Evolutionary conservation across 2,888 invertebrate species (phyloP), one percentile per base, ranked within the genome.

Genomic region (Incurvaria masculella): DNA sequence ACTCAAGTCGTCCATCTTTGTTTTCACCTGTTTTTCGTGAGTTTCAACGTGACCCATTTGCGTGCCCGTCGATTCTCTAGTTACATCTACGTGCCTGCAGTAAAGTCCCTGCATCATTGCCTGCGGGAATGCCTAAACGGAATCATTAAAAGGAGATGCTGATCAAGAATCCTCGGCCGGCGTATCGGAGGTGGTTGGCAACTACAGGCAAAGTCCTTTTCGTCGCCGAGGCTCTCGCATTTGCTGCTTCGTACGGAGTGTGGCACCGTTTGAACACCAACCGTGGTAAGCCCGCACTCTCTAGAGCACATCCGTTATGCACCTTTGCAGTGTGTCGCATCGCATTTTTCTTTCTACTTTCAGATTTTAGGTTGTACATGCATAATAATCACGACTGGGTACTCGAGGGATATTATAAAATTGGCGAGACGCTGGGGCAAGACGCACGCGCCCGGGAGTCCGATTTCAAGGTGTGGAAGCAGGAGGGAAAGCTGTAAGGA

Each of bases 181-280:
- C 48, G 98, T 75, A 71, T 99, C 98, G 68, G 86, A 94, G 70
- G 65, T 70, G 74, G 53, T 58, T 85, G 42, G 80, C 76, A 60
- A 66, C 66, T 55, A 73, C 82, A 56, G 76, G 82, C 23, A 81
- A 81, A 64, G 62, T 73, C 45, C 56, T 87, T 21, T 71, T 89
- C 58, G 63, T 82, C 43, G 60, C 75, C 8, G 90, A 90, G 73
- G 78, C 79, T 16, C 56, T 79, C 48, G 72, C 76, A 21, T 80
- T 88, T 61, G 74, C 80, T 42, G 82, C 68, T 44, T 79, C 83
- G 21, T 89, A 86, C 70, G 78, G 73, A 51, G 60, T 85, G 57
- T 91, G 87, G 83, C 72, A 79, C 63, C 83, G 81, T 69, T 78
- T 89, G 65, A 89, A 88, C 63, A 82, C 81, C 45, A 83, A 86